phyloP scores from a whole-genome alignment of 2,113 vertebrate genomes.

The Python bivittatus region DNA sequence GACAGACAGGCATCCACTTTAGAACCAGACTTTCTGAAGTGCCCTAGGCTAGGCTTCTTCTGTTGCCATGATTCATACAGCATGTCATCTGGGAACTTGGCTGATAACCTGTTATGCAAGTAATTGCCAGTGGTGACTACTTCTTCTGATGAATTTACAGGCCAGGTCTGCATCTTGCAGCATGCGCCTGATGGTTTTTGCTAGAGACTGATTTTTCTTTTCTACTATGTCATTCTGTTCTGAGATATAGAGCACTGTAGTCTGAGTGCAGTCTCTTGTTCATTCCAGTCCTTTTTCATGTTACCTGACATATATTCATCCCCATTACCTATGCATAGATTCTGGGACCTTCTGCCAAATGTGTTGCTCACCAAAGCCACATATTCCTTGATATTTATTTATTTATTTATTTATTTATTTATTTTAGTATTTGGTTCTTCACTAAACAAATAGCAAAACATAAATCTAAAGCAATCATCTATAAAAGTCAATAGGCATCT shows the following conservation, averaged over 20 bases:
- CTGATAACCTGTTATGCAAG: not conserved
- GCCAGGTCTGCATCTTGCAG: not conserved
- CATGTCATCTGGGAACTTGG: not conserved
- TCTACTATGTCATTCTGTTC: not conserved
- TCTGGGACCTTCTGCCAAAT: not conserved
- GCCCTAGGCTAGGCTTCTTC: not conserved
- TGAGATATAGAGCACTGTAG: not conserved
- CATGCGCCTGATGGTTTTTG: not conserved
- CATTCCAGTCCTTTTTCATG: not conserved
- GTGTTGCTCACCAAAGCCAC: not conserved
- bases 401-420: too few relatives aligned
- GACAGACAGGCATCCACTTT: not conserved
- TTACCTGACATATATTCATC: not conserved
- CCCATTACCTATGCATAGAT: not conserved
- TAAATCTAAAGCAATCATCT: not conserved
- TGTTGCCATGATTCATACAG: not conserved
- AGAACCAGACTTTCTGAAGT: not conserved
- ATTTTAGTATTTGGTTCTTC: not conserved
- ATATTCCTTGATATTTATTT: not conserved
- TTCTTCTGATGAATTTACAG: not conserved
- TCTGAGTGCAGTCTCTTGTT: not conserved
- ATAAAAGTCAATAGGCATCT: not conserved
- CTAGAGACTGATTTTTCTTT: not conserved
- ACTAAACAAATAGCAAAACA: not conserved
- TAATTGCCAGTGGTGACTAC: not conserved